Evolutionary conservation across 2,113 vertebrate genomes (phyloP).

Genomic region (Pontoporia blainvillei): DNA sequence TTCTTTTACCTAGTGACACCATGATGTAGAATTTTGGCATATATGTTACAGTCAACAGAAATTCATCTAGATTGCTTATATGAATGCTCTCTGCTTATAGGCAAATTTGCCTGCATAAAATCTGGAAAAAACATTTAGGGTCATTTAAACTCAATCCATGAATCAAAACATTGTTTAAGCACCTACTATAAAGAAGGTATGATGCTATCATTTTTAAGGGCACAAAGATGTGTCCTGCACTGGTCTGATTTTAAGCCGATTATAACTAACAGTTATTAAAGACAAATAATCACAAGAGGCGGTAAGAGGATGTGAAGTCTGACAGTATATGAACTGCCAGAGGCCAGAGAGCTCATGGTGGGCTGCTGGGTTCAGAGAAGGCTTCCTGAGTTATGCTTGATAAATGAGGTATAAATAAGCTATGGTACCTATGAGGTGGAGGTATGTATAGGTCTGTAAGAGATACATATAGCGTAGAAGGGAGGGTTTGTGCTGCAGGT

Average conservation of each 20-base stretch:
- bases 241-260: background rate
- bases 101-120: conserved; percentile 17
- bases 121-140: background rate
- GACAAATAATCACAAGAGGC: background rate
- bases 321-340: background rate
- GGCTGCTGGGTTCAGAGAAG: background rate
- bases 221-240: background rate
- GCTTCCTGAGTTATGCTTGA: background rate
- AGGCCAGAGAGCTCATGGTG: background rate
- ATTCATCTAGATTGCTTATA: background rate
- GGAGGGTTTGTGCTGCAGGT: background rate
- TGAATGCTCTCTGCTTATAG: background rate
- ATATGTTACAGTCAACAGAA: background rate
- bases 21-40: background rate
- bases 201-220: background rate
- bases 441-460: background rate
- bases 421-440: background rate
- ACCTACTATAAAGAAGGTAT: conserved; percentile 11
- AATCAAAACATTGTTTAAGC: conserved; percentile 24
- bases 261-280: conserved; percentile 3
- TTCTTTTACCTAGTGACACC: background rate
- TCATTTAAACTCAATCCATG: conserved; percentile 5
- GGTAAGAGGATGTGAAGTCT: background rate
- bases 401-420: background rate
- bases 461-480: background rate